Evolutionary conservation across 1,140 invertebrate species (phyloP), one percentile per base, ranked within the genome.

Genomic region (Mycetomoellerius zeteki): DNA sequence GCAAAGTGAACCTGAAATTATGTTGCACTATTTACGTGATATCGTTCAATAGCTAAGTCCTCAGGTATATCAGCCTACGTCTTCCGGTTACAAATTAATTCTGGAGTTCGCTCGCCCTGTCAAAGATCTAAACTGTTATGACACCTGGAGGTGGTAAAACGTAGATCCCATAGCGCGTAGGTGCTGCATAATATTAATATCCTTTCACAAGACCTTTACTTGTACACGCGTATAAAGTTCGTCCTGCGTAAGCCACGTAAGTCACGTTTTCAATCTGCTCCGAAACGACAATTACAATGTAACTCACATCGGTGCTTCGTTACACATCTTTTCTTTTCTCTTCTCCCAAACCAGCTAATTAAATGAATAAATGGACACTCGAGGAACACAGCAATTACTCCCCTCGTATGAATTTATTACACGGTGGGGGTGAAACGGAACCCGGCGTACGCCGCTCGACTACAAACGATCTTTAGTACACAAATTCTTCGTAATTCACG

Each of bases 71-170:
- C 54, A 1, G 19, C 58, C 77, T 80, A 87, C 65, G 89, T 89
- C 81, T 87, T 87, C 78, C 85, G 88, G 87, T 90, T 90, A 86
- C 71, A 86, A 90, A 90, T 90, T 90, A 88, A 90, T 90, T 90
- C 88, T 71, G 65, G n/a, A 52, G 64, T 71, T 82, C 50, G 56
- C 54, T 19, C 52, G 33, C 27, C 69, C n/a, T n/a, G 56, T 89
- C 86, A 82, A 82, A 71, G 30, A 33, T 54, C 71, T 58, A 50
- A 62, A 58, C 27, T 52, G 47, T 86, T 82, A 33, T 84, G 88
- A 90, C 88, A 86, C 56, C 50, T 78, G 58, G 81, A 82, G 71
- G 72, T 71, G 72, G 81, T 19, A 62, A 19, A 78, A 86, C 58
- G 69, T 60, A 81, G 82, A 86, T 89, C 69, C 72, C 24, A 84